phyloP scores from a whole-genome alignment of 2,113 vertebrate genomes.

The Hypomesus transpacificus region DNA sequence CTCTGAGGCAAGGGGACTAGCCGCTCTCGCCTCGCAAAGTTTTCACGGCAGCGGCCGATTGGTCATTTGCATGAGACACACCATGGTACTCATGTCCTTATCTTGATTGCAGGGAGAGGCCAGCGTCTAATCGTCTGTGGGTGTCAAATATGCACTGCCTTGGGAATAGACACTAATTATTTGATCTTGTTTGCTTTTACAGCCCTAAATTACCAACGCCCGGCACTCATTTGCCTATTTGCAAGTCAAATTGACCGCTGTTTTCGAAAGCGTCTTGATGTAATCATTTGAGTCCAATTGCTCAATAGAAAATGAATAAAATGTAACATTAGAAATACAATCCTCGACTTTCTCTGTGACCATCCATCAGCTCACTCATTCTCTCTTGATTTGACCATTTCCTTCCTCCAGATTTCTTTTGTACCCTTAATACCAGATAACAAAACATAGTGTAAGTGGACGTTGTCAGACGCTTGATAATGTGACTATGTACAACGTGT shows the following conservation, averaged over 20 bases:
- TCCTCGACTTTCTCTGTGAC: conserved; percentile 37
- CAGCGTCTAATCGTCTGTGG: conserved; percentile 75
- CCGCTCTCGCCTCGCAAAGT: conserved; percentile 44
- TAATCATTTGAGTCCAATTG: conserved; percentile 71
- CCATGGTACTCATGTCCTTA: conserved; percentile 58
- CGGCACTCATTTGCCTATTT: conserved; percentile 68
- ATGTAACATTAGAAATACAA: conserved; percentile 66
- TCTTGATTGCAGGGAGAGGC: conserved; percentile 75
- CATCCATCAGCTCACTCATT: not conserved
- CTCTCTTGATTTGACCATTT: conserved; percentile 29
- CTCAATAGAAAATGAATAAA: conserved; percentile 65
- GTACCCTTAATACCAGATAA: conserved; percentile 45
- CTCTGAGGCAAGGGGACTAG: conserved; percentile 47
- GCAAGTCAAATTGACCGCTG: conserved; percentile 75
- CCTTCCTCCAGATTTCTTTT: conserved; percentile 20
- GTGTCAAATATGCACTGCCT: conserved; percentile 77
- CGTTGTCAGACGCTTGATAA: too few species aligned
- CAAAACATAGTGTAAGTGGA: not conserved
- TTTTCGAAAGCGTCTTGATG: conserved; percentile 72
- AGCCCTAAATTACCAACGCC: conserved; percentile 74
- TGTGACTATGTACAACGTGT: not conserved
- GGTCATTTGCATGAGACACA: conserved; percentile 73
- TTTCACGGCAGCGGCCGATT: conserved; percentile 56
- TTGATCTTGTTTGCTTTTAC: conserved; percentile 76
- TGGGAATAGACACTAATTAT: conserved; percentile 81